Evolutionary conservation across 2,797 vertebrate genomes (phyloP), one percentile per base, ranked within the genome.

Genomic region (Antennarius maculatus): DNA sequence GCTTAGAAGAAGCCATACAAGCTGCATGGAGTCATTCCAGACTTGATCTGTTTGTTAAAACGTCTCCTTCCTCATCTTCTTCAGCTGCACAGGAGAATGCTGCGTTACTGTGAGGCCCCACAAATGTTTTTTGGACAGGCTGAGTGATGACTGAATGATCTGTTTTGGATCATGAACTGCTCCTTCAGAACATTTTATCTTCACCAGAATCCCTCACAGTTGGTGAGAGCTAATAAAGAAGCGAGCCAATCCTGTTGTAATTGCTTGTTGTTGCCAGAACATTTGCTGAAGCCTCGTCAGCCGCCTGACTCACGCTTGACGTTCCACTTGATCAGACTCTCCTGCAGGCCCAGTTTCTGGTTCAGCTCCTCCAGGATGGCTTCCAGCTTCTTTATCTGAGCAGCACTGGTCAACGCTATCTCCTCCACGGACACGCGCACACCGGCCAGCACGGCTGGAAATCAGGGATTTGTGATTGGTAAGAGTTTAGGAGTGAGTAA

Each of bases 331-430:
- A 77, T 83, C 78, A 73, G 81, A 14, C 58, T 34, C 67, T 91
- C 90, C 69, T 93, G 83, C 49, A 81, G 56, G 15, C 88, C 88
- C 71, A 99, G 92, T 39, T 73, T 87, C 77, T 83, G 78, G 49
- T 93, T 79, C 79, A 95, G 47, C 5, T 93, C 90, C 67, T 91
- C 87, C 82, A 99, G 72, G 71, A 96, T 79, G 37, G 91, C n/a
- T 0, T 89, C 69, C 34, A 99, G 92, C 73, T 99, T 98, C 54
- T 34, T 92, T 15, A 85, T 88, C 91, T 99, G 97, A 51, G 94
- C 94, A 0, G 63, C 37, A 0, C 76, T 74, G 0, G 92, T 95
- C 78, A 98, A 6, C 0, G 94, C 94, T 0, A 99, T 96, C 65
- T 96, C 96, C 28, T 95, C 95, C 71, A 95, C 92, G 0, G 92